phyloP scores from a whole-genome alignment of 2,113 vertebrate genomes.

The Tachysurus fulvidraco region DNA sequence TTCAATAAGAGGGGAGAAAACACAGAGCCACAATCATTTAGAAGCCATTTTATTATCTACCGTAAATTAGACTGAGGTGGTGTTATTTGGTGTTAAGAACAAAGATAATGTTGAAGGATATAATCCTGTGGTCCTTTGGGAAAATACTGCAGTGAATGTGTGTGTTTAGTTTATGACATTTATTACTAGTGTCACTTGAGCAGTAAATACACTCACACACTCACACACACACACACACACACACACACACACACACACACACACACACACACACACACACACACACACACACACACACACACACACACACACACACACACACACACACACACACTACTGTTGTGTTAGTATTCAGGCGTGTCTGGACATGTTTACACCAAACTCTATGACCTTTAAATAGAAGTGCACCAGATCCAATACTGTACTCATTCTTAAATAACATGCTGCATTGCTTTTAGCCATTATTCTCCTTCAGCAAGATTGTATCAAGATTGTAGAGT shows the following conservation, averaged over 20 bases:
- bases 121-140: neutral
- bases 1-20: neutral
- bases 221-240: neutral
- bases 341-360: slow-evolving; percentile 9
- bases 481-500: neutral
- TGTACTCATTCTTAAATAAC: neutral
- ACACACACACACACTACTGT: neutral
- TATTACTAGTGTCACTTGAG: slow-evolving; percentile 1
- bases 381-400: slow-evolving; percentile 21
- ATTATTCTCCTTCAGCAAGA: neutral
- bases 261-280: neutral
- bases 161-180: neutral
- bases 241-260: neutral
- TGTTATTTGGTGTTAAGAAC: neutral
- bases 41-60: slow-evolving; percentile 19
- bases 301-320: neutral
- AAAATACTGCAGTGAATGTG: neutral
- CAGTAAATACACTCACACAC: neutral
- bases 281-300: neutral
- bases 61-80: slow-evolving; percentile 2
- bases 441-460: neutral
- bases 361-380: slow-evolving; percentile 6
- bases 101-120: neutral
- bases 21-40: neutral
- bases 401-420: neutral